A percentile compares a stretch with the other conserved stretches of the same genome.
These are phyloP conservation scores for Cephalophus harveyi DNA, from an alignment of 2,113 vertebrate genomes.

Conservation along the genomic window DNA sequence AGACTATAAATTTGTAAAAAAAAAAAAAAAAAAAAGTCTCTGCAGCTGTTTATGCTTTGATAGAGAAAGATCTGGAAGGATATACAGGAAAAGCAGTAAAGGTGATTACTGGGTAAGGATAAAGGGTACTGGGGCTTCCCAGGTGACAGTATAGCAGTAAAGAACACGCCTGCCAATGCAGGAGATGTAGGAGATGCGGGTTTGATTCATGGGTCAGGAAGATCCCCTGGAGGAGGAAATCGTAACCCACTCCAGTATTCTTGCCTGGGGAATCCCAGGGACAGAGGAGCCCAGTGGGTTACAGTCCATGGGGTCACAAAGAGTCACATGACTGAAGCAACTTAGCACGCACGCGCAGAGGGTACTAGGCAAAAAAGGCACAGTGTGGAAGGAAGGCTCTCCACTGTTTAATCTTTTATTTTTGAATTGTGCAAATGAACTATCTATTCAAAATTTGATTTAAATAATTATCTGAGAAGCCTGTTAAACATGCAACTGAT, in stretches of 20 bases:
- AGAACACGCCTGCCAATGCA: background rate
- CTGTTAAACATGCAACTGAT: background rate
- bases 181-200: fast-evolving
- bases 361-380: background rate
- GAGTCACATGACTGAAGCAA: background rate
- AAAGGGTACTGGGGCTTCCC: background rate
- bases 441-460: background rate
- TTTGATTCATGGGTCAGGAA: background rate
- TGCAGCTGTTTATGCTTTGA: background rate
- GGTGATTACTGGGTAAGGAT: background rate
- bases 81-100: background rate
- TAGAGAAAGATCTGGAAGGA: background rate
- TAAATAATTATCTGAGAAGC: background rate
- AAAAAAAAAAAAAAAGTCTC: background rate
- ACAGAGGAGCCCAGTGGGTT: background rate
- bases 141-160: fast-evolving
- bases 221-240: background rate
- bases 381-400: background rate
- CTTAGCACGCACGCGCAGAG: background rate
- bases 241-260: background rate
- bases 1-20: background rate
- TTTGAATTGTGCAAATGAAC: background rate
- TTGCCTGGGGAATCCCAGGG: background rate
- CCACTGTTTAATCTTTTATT: background rate
- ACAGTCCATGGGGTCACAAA: background rate